Percentiles rank a stretch among this genome's conserved stretches.
Conservation (phyloP, 2,797 vertebrate species). For the Ispidina lecontei region DNA sequence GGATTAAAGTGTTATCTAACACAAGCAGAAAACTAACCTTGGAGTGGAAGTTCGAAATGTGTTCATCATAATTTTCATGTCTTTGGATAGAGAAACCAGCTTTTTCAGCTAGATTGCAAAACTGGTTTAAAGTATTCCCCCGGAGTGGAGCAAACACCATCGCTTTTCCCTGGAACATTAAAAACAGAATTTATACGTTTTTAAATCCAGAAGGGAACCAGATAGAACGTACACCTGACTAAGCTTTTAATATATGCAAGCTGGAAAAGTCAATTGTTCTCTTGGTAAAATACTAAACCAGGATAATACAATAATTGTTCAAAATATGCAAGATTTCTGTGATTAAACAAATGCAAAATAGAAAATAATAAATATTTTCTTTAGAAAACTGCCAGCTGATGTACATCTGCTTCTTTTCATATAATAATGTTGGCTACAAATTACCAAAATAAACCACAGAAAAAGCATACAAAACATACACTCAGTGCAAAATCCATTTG, state of each 20-base stretch:
- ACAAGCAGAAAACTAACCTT: conserved; percentile 91
- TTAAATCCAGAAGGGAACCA: conserved; percentile 66
- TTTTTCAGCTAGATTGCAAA: conserved; percentile 92
- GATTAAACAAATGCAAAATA: conserved; percentile 41
- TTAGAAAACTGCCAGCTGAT: conserved; percentile 1
- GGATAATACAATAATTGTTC: not conserved
- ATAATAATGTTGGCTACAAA: not conserved
- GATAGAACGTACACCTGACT: conserved; percentile 24
- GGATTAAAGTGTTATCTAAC: conserved; percentile 88
- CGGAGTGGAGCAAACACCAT: conserved; percentile 92
- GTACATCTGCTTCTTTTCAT: conserved; percentile 23
- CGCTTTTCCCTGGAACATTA: conserved; percentile 87
- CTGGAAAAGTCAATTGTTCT: conserved; percentile 41
- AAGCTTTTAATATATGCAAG: conserved; percentile 32
- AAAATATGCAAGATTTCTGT: conserved; percentile 23
- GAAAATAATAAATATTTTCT: conserved; percentile 19
- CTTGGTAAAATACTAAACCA: not conserved
- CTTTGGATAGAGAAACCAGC: conserved; percentile 89
- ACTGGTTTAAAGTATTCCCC: conserved; percentile 91
- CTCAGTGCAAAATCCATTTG: conserved; percentile 1
- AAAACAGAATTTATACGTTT: conserved; percentile 74
- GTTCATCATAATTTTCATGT: conserved; percentile 94
- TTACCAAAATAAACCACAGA: conserved; percentile 37
- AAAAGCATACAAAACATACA: not conserved
- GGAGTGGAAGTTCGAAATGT: conserved; percentile 93